A percentile compares a stretch with the other conserved stretches of the same genome.
phyloP scores from a whole-genome alignment of 2,888 invertebrate genomes.

The Hemithea aestivaria region DNA sequence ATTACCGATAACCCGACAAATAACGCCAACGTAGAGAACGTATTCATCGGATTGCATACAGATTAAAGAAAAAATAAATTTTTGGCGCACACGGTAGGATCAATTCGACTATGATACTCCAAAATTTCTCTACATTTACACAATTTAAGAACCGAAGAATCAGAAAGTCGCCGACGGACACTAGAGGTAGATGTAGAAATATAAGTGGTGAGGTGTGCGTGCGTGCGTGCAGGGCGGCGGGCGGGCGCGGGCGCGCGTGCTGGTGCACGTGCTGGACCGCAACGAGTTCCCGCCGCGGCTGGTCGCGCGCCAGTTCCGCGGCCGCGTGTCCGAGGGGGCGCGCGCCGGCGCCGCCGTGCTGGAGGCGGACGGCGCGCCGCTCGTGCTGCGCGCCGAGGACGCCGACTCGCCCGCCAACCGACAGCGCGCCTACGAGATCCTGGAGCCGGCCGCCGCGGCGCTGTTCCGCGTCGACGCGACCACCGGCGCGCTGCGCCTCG shows the following conservation, averaged over 20 bases:
- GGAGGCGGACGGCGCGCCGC: conserved; percentile 67
- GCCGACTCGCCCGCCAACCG: conserved; percentile 92
- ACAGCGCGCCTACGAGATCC: conserved; percentile 89
- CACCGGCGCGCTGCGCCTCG: conserved; percentile 91
- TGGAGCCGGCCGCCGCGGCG: conserved; percentile 87
- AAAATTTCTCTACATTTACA: too few relatives aligned
- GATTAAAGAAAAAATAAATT: too few relatives aligned
- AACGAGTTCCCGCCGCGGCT: conserved; percentile 92
- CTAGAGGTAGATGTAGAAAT: too few relatives aligned
- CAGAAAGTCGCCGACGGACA: too few relatives aligned
- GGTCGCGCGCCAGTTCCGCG: conserved; percentile 81
- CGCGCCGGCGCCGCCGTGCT: conserved; percentile 77
- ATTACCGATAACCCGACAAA: too few relatives aligned
- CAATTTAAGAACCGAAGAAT: too few relatives aligned
- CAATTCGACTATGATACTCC: too few relatives aligned
- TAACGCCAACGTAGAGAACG: too few relatives aligned
- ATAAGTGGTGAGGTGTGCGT: too few relatives aligned
- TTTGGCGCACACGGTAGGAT: too few relatives aligned
- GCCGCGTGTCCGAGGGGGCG: conserved; percentile 89
- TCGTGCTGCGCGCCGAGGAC: conserved; percentile 92
- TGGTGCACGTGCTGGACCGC: conserved; percentile 91
- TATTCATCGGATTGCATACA: too few relatives aligned
- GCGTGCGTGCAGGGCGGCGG: conserved; percentile 71
- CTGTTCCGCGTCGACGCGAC: conserved; percentile 92
- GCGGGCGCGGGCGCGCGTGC: conserved; percentile 83